Percentiles rank a stretch among this genome's conserved stretches.
Evolutionary conservation across 1,140 invertebrate species (phyloP).

Genomic region (Eurosta solidaginis): DNA sequence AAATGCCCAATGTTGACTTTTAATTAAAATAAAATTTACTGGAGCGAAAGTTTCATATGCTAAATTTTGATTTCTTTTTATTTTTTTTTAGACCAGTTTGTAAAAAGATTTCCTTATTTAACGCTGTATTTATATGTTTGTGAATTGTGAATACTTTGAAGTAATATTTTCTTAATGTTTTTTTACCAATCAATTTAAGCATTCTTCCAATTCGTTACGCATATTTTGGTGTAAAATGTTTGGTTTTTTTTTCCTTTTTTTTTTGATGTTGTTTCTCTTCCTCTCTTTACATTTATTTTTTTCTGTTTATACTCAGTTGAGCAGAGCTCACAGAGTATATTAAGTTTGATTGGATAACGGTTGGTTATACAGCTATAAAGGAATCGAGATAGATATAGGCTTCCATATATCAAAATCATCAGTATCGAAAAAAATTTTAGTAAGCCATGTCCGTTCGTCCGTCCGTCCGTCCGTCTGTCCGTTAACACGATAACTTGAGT

Average conservation of each 20-base stretch:
- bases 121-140: background rate
- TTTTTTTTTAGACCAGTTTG: background rate
- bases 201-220: conserved; percentile 18
- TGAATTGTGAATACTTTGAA: background rate
- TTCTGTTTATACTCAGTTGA: too few species aligned
- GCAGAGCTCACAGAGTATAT: too few species aligned
- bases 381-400: too few species aligned
- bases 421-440: too few species aligned
- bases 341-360: too few species aligned
- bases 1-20: conserved; percentile 3
- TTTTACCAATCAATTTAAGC: background rate
- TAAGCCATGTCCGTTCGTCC: too few species aligned
- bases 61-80: background rate
- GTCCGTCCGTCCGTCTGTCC: too few species aligned
- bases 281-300: background rate
- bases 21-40: conserved; percentile 19
- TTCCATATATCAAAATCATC: too few species aligned
- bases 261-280: background rate
- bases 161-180: background rate
- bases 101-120: background rate
- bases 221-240: background rate
- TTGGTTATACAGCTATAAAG: too few species aligned
- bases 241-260: background rate
- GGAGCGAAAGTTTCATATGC: conserved; percentile 8
- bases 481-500: too few species aligned